Evolutionary conservation across 2,888 invertebrate species (phyloP), one percentile per base, ranked within the genome.

Genomic region (Parnassius orleans): DNA sequence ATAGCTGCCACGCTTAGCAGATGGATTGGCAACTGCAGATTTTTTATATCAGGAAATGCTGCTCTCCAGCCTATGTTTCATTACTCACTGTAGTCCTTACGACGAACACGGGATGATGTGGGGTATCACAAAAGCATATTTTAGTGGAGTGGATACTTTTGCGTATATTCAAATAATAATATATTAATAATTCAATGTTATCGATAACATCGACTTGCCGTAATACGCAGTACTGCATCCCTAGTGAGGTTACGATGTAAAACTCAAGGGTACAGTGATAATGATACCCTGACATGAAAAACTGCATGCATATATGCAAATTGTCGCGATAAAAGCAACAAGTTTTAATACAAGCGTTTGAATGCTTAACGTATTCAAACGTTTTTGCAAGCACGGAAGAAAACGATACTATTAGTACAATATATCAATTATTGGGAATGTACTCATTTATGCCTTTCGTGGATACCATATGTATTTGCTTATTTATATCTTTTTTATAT

Each of bases 251-350:
- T 11, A 42, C 55, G 24, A 46, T 46, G 57, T 46, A 47, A 48
- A 63, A 64, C 60, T 57, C 61, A 65, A 67, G 67, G 65, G 41
- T 53, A 60, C 15, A 53, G 47, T 55, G 63, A 64, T 64, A 64
- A 65, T 57, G 61, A 60, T 44, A 55, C 61, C 61, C 60, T 64
- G 67, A 67, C 65, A 65, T 55, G 51, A 64, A 64, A 63, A 63
- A 63, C 51, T 53, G 43, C 47, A 59, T 63, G 48, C 59, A 63
- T 63, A 63, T 60, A 63, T 63, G 63, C 33, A 55, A 60, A 63
- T 60, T 56, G 14, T 47, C 42, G 24, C 47, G 53, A 56, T 56
- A 60, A 56, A 56, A 41, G 48, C 54, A 58, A 58, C 63, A 56
- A 56, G 55, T 63, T 60, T 51, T 24, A 55, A 42, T 44, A 43